Evolutionary conservation across 2,888 invertebrate genomes (phyloP).

Genomic region (Meloe dianella): DNA sequence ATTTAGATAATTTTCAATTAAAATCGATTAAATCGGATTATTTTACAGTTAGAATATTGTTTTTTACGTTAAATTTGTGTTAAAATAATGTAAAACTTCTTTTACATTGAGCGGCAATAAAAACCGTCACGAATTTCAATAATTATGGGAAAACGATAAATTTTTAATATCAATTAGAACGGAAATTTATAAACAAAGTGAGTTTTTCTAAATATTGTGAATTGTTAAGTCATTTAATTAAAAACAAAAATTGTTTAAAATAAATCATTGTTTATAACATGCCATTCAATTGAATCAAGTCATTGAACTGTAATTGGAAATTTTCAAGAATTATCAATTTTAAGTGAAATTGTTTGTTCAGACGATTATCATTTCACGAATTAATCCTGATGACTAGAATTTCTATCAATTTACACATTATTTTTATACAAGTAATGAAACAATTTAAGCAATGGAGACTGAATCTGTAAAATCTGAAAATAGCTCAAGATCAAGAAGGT

Average conservation of each 20-base stretch:
- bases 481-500: slow-evolving; percentile 80
- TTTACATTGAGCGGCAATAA: neutral
- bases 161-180: neutral
- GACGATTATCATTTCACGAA: neutral
- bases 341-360: neutral
- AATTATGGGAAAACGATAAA: neutral
- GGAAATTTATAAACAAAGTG: neutral
- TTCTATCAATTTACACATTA: neutral
- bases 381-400: slow-evolving; percentile 9
- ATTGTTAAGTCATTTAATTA: neutral
- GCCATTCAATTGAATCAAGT: slow-evolving; percentile 32
- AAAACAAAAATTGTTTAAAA: slow-evolving; percentile 9
- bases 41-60: neutral
- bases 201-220: neutral
- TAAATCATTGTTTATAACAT: slow-evolving; percentile 36
- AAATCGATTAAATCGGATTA: neutral
- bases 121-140: neutral
- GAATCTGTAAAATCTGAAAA: slow-evolving; percentile 93
- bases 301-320: slow-evolving; percentile 31
- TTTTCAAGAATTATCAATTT: neutral
- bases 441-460: slow-evolving; percentile 79
- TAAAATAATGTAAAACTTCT: no score
- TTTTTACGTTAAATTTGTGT: slow-evolving; percentile 4
- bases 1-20: slow-evolving; percentile 18
- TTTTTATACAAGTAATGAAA: slow-evolving; percentile 59